phyloP scores from a whole-genome alignment of 2,888 invertebrate genomes.

The Galerucella calmariensis region DNA sequence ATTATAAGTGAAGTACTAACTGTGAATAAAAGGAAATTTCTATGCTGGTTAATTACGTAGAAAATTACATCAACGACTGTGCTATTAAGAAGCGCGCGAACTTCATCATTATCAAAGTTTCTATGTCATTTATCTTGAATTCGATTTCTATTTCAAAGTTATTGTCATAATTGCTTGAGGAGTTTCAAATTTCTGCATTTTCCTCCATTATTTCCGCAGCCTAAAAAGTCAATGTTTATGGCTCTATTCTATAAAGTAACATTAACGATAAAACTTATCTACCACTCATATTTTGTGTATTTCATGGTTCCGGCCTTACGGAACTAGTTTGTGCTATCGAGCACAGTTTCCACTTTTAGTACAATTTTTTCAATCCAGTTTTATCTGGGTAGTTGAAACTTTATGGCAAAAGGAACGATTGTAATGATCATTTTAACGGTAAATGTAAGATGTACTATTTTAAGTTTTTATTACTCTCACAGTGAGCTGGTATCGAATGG shows the following conservation, averaged over 20 bases:
- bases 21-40: too few species aligned
- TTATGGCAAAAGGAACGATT: neutral
- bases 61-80: too few species aligned
- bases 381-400: neutral
- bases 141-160: neutral
- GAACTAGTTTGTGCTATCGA: neutral
- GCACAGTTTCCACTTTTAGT: neutral
- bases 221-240: neutral
- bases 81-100: too few species aligned
- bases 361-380: neutral
- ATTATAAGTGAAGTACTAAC: too few species aligned
- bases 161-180: neutral
- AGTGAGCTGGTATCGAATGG: too few species aligned
- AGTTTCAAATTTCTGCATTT: neutral
- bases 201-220: neutral
- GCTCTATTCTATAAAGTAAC: neutral
- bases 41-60: too few species aligned
- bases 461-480: too few species aligned
- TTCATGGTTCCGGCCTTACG: neutral
- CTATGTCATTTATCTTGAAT: too few species aligned
- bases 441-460: neutral
- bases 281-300: neutral
- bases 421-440: neutral
- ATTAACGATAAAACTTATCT: conserved; percentile 5
- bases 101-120: too few species aligned